phyloP scores from a whole-genome alignment of 2,888 invertebrate genomes.

The Trichogramma evanescens region DNA sequence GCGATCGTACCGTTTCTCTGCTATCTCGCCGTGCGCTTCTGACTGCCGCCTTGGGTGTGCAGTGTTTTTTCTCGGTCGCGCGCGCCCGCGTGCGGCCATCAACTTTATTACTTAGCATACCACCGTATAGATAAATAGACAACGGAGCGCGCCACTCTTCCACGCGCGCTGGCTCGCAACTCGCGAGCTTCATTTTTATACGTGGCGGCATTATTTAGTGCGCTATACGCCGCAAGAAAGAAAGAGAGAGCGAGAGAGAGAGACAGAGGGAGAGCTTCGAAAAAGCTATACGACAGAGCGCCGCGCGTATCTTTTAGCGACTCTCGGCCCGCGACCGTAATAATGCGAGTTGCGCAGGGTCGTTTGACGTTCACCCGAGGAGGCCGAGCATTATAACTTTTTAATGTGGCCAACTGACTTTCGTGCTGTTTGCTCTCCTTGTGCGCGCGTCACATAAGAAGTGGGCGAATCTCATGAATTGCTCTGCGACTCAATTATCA shows the following conservation, averaged over 20 bases:
- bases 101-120: conserved; percentile 41
- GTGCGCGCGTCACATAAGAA: too few species aligned
- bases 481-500: too few species aligned
- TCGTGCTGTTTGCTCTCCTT: too few species aligned
- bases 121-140: conserved; percentile 10
- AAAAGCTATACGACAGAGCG: not conserved
- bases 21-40: not conserved
- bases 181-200: conserved; percentile 11
- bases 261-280: too few species aligned
- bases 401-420: too few species aligned
- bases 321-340: not conserved
- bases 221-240: not conserved
- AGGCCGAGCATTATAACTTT: too few species aligned
- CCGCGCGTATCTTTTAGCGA: conserved; percentile 1
- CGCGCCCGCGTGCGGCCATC: conserved; percentile 27
- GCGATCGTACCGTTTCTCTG: not conserved
- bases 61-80: not conserved
- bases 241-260: too few species aligned
- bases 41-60: too few species aligned
- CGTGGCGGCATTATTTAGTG: conserved; percentile 13
- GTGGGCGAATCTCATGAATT: too few species aligned
- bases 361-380: not conserved
- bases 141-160: not conserved
- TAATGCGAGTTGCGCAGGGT: not conserved
- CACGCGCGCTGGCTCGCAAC: not conserved